A percentile compares a stretch with the other conserved stretches of the same genome.
These are phyloP conservation scores for Apeltes quadracus DNA, from an alignment of 2,113 vertebrate genomes.

Conservation along the genomic window DNA sequence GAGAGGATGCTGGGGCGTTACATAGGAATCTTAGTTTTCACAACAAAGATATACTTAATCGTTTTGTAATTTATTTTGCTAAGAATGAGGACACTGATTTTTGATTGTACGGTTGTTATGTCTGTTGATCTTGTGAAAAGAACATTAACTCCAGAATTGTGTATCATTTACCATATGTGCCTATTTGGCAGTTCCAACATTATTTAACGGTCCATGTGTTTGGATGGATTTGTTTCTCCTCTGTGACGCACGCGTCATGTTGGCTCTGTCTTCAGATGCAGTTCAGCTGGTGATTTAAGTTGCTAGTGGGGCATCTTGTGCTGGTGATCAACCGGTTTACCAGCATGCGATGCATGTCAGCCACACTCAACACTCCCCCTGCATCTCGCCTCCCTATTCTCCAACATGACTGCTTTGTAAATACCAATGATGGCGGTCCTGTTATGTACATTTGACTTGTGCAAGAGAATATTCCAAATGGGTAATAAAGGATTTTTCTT, in stretches of 20 bases:
- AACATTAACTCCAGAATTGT: slow-evolving; percentile 56
- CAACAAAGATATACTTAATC: slow-evolving; percentile 40
- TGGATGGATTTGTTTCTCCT: slow-evolving; percentile 31
- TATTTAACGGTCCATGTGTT: slow-evolving; percentile 32
- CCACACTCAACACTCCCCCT: slow-evolving; percentile 20
- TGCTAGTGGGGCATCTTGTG: slow-evolving; percentile 5
- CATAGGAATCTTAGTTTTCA: slow-evolving; percentile 37
- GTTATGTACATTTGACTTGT: slow-evolving; percentile 73
- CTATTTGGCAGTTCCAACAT: slow-evolving; percentile 71
- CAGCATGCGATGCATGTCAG: slow-evolving; percentile 52
- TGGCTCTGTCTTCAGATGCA: slow-evolving; percentile 1
- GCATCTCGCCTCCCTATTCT: slow-evolving; percentile 28
- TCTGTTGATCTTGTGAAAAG: slow-evolving; percentile 17
- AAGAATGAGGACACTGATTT: slow-evolving; percentile 24
- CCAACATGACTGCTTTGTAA: slow-evolving; percentile 67
- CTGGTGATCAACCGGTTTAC: slow-evolving; percentile 31
- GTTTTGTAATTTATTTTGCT: slow-evolving; percentile 17
- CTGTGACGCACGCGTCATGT: slow-evolving; percentile 25
- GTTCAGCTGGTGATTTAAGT: slow-evolving; percentile 28
- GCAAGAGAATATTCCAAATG: slow-evolving; percentile 69
- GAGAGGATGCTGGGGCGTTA: not conserved
- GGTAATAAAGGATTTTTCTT: slow-evolving; percentile 76
- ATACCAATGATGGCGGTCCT: slow-evolving; percentile 62
- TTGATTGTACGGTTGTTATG: not conserved
- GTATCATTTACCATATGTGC: slow-evolving; percentile 81